phyloP scores from a whole-genome alignment of 2,113 vertebrate species.

The Etheostoma spectabile region DNA sequence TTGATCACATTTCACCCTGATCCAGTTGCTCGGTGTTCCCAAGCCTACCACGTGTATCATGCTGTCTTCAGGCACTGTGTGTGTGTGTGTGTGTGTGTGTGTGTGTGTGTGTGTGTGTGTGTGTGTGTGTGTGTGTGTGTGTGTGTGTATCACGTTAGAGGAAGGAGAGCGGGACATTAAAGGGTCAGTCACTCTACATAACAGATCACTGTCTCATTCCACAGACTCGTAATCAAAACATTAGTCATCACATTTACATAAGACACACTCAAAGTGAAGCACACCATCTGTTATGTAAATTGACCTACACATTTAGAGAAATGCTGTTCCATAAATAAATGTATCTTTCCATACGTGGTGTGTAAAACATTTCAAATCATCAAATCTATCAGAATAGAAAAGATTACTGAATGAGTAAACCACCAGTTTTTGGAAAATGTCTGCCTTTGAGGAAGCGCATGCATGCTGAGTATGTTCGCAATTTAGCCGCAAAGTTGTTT shows the following conservation, averaged over 20 bases:
- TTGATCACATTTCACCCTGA: neutral
- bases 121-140: no score
- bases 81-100: no score
- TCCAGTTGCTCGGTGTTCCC: neutral
- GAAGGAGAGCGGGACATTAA: constrained; percentile 1
- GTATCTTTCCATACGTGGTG: neutral
- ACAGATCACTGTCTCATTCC: neutral
- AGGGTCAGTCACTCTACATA: neutral
- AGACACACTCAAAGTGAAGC: constrained; percentile 12
- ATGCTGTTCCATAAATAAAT: constrained; percentile 12
- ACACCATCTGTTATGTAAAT: constrained; percentile 40
- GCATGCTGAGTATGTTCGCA: no score
- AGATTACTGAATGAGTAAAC: no score
- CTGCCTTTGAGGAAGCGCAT: neutral
- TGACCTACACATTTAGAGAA: constrained; percentile 8
- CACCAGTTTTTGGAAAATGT: neutral
- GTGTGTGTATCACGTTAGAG: neutral
- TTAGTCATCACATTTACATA: constrained; percentile 48
- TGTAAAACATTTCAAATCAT: neutral
- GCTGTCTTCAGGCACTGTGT: no score
- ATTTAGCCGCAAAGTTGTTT: neutral
- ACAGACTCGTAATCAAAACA: constrained; percentile 16
- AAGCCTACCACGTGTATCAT: no score
- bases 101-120: no score
- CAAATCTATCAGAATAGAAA: no score